A percentile compares a stretch with the other conserved stretches of the same genome.
Conservation (phyloP, 1,140 invertebrate genomes). For the Rhyzopertha dominica region DNA sequence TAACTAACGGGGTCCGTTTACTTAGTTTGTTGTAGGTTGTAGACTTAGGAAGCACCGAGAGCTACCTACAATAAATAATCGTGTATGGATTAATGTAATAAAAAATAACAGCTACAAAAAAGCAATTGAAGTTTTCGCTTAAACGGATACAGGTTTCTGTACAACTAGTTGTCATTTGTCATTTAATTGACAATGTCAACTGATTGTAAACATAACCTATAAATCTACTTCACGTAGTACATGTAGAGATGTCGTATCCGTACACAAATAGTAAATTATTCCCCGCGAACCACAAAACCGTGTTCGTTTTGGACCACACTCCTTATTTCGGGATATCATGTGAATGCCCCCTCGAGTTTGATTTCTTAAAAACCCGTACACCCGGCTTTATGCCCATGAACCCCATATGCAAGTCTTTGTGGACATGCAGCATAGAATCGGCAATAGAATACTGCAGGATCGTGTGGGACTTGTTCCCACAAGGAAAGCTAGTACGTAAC, state of each 20-base stretch:
- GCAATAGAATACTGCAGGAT: conserved; percentile 93
- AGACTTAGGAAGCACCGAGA: too few species aligned
- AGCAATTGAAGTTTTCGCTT: too few species aligned
- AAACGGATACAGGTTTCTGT: too few species aligned
- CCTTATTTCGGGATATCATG: conserved; percentile 83
- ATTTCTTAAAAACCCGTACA: conserved; percentile 69
- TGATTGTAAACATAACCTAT: too few species aligned
- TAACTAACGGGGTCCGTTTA: too few species aligned
- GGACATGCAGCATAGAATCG: conserved; percentile 92
- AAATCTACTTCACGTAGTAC: too few species aligned
- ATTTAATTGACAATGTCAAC: too few species aligned
- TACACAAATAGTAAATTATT: conserved; percentile 47
- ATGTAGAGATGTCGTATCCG: conserved; percentile 27
- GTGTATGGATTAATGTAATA: too few species aligned
- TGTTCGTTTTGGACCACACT: conserved; percentile 91
- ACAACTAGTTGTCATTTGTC: too few species aligned
- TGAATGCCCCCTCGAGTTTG: conserved; percentile 83
- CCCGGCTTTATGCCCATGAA: conserved; percentile 66
- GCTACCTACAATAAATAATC: too few species aligned
- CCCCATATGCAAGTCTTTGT: conserved; percentile 83
- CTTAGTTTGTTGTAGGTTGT: too few species aligned
- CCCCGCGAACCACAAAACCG: conserved; percentile 83
- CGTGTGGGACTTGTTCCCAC: conserved; percentile 92
- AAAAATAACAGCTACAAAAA: too few species aligned
- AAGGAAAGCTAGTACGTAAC: conserved; percentile 70